Conservation (phyloP, 53 echinoderm and acorn worm species). For the Actinopyga echinites region DNA sequence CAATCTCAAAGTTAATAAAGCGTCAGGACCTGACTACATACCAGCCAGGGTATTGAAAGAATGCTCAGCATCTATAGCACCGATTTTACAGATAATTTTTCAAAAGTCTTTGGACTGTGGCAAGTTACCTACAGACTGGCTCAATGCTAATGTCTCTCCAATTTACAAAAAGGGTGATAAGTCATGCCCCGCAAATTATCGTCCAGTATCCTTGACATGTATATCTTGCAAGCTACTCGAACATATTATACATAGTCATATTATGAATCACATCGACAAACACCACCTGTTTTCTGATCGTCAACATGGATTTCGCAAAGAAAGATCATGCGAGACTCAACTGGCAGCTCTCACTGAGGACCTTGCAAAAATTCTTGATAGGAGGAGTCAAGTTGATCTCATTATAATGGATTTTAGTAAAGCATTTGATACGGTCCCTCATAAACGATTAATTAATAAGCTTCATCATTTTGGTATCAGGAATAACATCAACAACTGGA, state of each 20-base stretch:
- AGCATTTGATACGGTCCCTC: slow-evolving; percentile 48
- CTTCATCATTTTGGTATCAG: slow-evolving; percentile 32
- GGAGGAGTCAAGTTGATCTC: slow-evolving; percentile 32
- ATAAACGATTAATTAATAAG: slow-evolving; percentile 45
- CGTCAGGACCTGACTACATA: slow-evolving; percentile 43
- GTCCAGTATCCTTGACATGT: slow-evolving; percentile 42
- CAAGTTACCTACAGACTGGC: slow-evolving; percentile 45
- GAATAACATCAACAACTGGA: slow-evolving; percentile 33
- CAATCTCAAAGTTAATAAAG: slow-evolving; percentile 23
- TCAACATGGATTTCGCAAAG: slow-evolving; percentile 47
- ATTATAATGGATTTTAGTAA: slow-evolving; percentile 38
- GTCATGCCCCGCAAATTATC: not conserved
- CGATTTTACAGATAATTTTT: not conserved
- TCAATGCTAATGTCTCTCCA: slow-evolving; percentile 20
- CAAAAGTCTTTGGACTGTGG: slow-evolving; percentile 27
- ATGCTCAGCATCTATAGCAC: slow-evolving; percentile 2
- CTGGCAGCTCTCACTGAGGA: slow-evolving; percentile 6
- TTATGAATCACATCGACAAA: not conserved
- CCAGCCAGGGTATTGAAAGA: slow-evolving; percentile 25
- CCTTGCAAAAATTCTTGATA: slow-evolving; percentile 29
- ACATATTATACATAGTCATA: slow-evolving; percentile 22
- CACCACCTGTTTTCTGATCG: slow-evolving; percentile 35
- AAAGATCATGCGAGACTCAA: slow-evolving; percentile 21
- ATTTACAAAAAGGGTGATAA: slow-evolving; percentile 53
- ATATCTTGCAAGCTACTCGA: slow-evolving; percentile 35